Base-by-base conservation (phyloP, 2,113 vertebrate species). In the Stomatorhinus ivindoensis region DNA sequence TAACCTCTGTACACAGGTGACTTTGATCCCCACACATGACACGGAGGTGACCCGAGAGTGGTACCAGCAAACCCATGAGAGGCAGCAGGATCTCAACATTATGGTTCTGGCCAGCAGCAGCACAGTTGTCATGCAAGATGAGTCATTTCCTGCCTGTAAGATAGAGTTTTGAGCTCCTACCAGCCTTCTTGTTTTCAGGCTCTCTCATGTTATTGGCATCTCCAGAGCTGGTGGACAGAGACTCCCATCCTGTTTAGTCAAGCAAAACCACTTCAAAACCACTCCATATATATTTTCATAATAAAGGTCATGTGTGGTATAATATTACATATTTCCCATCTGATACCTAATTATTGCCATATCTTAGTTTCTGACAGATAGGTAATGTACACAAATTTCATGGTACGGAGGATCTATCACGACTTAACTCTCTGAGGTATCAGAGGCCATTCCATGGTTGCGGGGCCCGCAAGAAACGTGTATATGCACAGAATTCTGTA, bases 121-220 rank as follows among this genome's bases (percentile, higher is more conserved):
- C 95, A 99, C 98, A 0, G 98, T 99, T 61, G 98, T 99, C 92
- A 99, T 99, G 98, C 98, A 99, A 94, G 98, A 99, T 0, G 98
- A 99, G 93, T 99, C 98, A 89, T 99, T 99, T 93, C 98, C 98
- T 5, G 98, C 98, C 94, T 99, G 98, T 97, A 99, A 99, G 96
- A 99, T 99, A 4, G 98, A 99, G 95, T 99, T 99, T 96, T 99
- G 95, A 97, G 90, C 92, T 93, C 92, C 42, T 42, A 89, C 55
- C 21, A 10, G 85, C 61, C 82, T 85, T 91, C 44, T 46, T 8
- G 65, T 82, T 61, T 84, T 65, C 24, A 10, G 10, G 35, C 51
- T 46, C 31, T 46, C 44, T 76, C 86, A 7, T 17, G 47, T 87
- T 10, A 47, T 10, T 76, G 46, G 50, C 35, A 44, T 86, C n/a